Base-by-base conservation (phyloP, 92 coral and sea anemone species). In the Phymanthus crucifer region DNA sequence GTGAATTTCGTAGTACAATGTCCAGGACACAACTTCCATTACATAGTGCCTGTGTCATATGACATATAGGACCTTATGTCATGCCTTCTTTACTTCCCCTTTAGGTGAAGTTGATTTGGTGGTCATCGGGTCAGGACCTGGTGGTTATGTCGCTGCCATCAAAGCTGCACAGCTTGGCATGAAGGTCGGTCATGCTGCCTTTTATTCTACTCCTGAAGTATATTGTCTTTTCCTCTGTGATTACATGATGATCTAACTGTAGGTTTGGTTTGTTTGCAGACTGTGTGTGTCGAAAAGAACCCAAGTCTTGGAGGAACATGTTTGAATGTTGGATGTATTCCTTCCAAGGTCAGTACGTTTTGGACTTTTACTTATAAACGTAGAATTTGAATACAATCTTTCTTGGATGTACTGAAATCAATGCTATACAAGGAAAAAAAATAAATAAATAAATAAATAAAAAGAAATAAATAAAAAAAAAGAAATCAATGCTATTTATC, bases 81-180 rank as follows among this genome's bases (percentile, higher is more conserved):
- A 11, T 38, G 45, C 10, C 10, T 38, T 38, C 5, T 33, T 80
- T 64, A 35, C 72, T 21, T 4, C 66, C 10, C 14, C 54, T 19
- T 73, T 66, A 95, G 99, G 97, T 71, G 95, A 90, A 21, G 93
- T 90, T 29, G 99, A 95, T 85, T 91, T 95, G 47, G 99, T 95
- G 23, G 99, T 95, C 24, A 93, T 95, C 76, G 99, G 99, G 4
- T 95, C 99, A 23, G 99, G 99, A 14, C 99, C 99, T 19, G 99
- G 99, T 19, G 99, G 99, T n/a, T 95, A 95, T 87, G 99, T 95
- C 27, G 99, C 99, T 71, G 96, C 99, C 21, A 95, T 95, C 64
- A 95, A 95, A 73, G 99, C 99, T 73, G 99, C 99, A 19, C 99
- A 95, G 77, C 90, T 95, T 19, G 99, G 99, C 40, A 89, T 95